These are phyloP conservation scores for Apostichopus parvimensis DNA, from an alignment of 35 echinoderm and acorn worm species.

Conservation along the genomic window DNA sequence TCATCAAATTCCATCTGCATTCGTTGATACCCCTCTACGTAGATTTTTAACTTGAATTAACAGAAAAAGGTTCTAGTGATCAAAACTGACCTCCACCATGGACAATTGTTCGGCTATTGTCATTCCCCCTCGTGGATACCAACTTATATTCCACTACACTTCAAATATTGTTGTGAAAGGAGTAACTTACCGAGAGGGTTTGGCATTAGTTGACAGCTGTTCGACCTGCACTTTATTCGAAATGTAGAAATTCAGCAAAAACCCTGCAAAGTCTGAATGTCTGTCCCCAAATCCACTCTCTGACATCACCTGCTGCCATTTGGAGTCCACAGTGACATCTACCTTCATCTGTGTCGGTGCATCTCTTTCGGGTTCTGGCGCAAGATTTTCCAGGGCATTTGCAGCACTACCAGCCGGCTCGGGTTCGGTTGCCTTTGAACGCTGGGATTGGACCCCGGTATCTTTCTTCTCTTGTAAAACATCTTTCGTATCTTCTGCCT, in stretches of 20 bases:
- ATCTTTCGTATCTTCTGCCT: not conserved
- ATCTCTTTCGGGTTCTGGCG: not conserved
- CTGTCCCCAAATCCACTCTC: constrained; percentile 25
- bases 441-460: not conserved
- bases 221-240: not conserved
- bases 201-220: not conserved
- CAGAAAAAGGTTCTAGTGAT: no score
- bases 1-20: no score
- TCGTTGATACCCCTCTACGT: no score
- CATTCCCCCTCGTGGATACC: no score
- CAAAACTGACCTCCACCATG: no score
- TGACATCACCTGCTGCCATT: constrained; percentile 9
- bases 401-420: not conserved
- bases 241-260: constrained; percentile 15
- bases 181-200: not conserved
- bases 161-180: no score
- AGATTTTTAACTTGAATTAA: no score
- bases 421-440: not conserved
- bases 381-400: not conserved
- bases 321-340: not conserved
- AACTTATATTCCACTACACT: no score
- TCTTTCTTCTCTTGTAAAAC: not conserved
- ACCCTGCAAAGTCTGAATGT: constrained; percentile 19
- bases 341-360: not conserved
- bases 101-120: no score